phyloP scores from a whole-genome alignment of 1,140 invertebrate species.

The Pseudomyrmex cubaensis region DNA sequence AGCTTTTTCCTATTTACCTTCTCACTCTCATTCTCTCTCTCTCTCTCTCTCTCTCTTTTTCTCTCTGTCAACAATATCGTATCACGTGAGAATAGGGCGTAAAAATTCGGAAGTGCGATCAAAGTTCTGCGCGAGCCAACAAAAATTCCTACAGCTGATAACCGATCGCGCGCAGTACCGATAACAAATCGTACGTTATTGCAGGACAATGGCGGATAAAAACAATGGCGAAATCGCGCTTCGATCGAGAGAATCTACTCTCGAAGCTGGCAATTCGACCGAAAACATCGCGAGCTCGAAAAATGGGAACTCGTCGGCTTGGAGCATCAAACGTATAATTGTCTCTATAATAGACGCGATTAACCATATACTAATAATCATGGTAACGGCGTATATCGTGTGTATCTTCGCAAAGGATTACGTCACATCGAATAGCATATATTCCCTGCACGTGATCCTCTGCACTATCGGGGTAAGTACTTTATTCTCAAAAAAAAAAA shows the following conservation, averaged over 20 bases:
- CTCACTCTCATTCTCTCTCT: too few species aligned
- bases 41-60: too few species aligned
- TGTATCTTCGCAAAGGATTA: conserved; percentile 51
- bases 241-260: neutral
- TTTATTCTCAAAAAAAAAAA: neutral
- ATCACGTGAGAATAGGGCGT: neutral
- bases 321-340: conserved; percentile 24
- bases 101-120: conserved; percentile 1
- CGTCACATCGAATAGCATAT: conserved; percentile 62
- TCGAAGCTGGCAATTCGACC: neutral
- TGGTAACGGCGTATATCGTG: conserved; percentile 71
- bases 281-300: neutral
- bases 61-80: neutral
- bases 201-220: conserved; percentile 28
- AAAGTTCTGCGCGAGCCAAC: neutral
- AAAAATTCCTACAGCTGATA: neutral
- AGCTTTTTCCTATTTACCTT: too few species aligned
- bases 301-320: neutral
- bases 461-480: conserved; percentile 79
- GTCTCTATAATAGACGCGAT: conserved; percentile 68
- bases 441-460: conserved; percentile 62
- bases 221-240: neutral
- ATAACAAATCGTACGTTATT: conserved; percentile 21
- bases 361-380: conserved; percentile 76
- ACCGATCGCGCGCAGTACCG: neutral